These are phyloP conservation scores for Lordiphosa fenestrarum DNA, from an alignment of 2,888 invertebrate species.

Conservation along the genomic window DNA sequence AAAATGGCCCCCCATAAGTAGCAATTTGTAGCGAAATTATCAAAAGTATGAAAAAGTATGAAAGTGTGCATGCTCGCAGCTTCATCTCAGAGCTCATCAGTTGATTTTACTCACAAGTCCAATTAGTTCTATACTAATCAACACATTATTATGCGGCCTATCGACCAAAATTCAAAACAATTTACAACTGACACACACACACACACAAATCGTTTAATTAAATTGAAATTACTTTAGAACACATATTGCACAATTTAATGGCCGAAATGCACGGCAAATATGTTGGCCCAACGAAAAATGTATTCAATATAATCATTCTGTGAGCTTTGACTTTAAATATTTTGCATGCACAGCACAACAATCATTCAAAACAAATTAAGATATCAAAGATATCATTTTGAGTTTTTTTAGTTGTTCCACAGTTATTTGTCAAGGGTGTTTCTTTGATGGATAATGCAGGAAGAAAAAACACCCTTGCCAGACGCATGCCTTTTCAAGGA, in stretches of 20 bases:
- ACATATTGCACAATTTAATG: conserved; percentile 21
- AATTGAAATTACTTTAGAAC: conserved; percentile 33
- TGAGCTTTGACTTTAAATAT: too few relatives aligned
- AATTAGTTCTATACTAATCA: conserved; percentile 14
- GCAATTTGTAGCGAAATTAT: conserved; percentile 14
- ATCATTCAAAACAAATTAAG: neutral
- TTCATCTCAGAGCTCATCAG: neutral
- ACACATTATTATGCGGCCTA: conserved; percentile 3
- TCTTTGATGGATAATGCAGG: too few relatives aligned
- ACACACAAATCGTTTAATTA: conserved; percentile 27
- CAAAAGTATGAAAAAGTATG: conserved; percentile 4
- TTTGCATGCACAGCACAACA: neutral
- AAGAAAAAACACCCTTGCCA: neutral
- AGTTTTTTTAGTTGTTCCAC: neutral
- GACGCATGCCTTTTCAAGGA: neutral
- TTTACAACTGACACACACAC: neutral
- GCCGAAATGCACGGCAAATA: conserved; percentile 10
- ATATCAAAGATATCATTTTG: neutral
- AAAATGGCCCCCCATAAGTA: conserved; percentile 6
- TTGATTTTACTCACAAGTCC: conserved; percentile 4
- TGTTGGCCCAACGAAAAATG: too few relatives aligned
- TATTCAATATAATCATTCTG: too few relatives aligned
- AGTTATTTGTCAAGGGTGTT: too few relatives aligned
- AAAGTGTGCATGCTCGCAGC: conserved; percentile 4
- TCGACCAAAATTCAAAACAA: neutral